phyloP scores from a whole-genome alignment of 1,140 invertebrate genomes.

The Pectinophora gossypiella region DNA sequence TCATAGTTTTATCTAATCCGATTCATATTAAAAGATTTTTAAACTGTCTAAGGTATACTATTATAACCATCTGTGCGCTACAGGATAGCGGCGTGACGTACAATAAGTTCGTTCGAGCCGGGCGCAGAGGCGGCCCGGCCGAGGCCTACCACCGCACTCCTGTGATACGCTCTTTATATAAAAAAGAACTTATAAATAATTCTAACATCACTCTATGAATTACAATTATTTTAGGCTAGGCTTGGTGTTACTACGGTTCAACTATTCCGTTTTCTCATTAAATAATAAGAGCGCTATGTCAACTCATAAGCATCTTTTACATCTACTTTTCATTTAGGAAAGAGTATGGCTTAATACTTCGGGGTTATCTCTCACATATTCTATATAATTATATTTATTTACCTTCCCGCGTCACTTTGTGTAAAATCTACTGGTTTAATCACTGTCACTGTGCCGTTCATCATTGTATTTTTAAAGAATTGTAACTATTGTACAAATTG shows the following conservation, averaged over 20 bases:
- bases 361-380: background rate
- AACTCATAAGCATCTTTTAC: background rate
- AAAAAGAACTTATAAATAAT: slow-evolving; percentile 40
- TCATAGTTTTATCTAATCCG: slow-evolving; percentile 56
- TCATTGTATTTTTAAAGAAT: no score
- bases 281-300: no score
- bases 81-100: no score
- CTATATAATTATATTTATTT: no score
- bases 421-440: no score
- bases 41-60: slow-evolving; percentile 60
- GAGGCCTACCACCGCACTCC: no score
- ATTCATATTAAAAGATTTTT: slow-evolving; percentile 56
- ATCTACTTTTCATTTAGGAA: background rate
- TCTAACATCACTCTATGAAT: slow-evolving; percentile 68
- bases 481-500: no score
- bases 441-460: no score
- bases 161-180: no score
- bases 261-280: slow-evolving; percentile 53
- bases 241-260: slow-evolving; percentile 68
- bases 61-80: slow-evolving; percentile 52
- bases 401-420: no score
- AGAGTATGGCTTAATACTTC: background rate
- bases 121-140: no score
- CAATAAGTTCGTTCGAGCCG: no score
- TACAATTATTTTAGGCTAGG: slow-evolving; percentile 62